Evolutionary conservation across 53 echinoderm and acorn worm genomes (phyloP).

Genomic region (Holothuria scabra): DNA sequence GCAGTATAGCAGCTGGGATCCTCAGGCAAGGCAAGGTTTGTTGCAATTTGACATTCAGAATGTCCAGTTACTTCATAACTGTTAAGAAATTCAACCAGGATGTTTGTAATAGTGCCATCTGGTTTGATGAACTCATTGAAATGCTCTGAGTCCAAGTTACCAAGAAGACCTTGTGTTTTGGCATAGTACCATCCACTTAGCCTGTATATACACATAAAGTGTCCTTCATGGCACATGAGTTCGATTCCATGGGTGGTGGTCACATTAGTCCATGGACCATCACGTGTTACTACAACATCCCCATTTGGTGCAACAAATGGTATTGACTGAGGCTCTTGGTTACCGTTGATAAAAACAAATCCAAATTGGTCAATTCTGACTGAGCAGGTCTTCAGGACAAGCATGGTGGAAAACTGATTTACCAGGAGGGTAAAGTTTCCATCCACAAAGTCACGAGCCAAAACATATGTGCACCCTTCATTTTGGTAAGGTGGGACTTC

Average conservation of each 20-base stretch:
- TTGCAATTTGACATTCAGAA: slow-evolving; percentile 59
- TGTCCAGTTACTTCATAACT: slow-evolving; percentile 73
- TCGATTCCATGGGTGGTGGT: slow-evolving; percentile 81
- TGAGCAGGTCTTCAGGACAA: slow-evolving; percentile 57
- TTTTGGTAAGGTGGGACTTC: slow-evolving; percentile 75
- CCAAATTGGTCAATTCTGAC: slow-evolving; percentile 62
- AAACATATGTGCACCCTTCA: slow-evolving; percentile 73
- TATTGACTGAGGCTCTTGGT: slow-evolving; percentile 57
- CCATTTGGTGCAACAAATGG: slow-evolving; percentile 76
- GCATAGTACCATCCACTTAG: slow-evolving; percentile 97
- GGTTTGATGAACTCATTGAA: slow-evolving; percentile 78
- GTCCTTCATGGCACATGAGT: slow-evolving; percentile 68
- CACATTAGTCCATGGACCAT: slow-evolving; percentile 89
- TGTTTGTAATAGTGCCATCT: slow-evolving; percentile 67
- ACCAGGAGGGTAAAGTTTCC: slow-evolving; percentile 92
- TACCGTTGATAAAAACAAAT: slow-evolving; percentile 72
- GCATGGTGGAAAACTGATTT: slow-evolving; percentile 63
- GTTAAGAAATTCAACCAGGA: slow-evolving; percentile 68
- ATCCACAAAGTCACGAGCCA: slow-evolving; percentile 93
- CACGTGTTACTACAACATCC: slow-evolving; percentile 62
- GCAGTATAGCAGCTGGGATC: slow-evolving; percentile 10
- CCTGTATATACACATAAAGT: slow-evolving; percentile 79
- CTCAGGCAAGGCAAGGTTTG: not conserved
- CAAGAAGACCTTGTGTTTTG: slow-evolving; percentile 94
- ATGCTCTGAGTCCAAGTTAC: slow-evolving; percentile 79